A percentile compares a stretch with the other conserved stretches of the same genome.
Evolutionary conservation across 2,113 vertebrate genomes (phyloP).

Genomic region (Mystacornis crossleyi): DNA sequence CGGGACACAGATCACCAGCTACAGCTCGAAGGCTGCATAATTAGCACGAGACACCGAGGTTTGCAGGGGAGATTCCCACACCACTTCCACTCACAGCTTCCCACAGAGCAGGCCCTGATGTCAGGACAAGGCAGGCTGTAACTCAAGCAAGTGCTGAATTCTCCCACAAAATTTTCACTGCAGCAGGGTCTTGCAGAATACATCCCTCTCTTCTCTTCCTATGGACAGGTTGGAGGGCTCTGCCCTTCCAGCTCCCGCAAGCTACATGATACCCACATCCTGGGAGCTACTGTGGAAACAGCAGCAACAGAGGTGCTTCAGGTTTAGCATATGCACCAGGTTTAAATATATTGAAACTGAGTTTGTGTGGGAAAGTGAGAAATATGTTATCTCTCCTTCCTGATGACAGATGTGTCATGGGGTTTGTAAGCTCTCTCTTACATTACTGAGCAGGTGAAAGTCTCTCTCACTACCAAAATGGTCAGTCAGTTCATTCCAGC

Average conservation of each 20-base stretch:
- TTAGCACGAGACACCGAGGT: neutral
- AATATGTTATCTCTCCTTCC: neutral
- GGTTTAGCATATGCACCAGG: neutral
- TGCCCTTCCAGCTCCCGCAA: neutral
- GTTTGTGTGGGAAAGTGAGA: neutral
- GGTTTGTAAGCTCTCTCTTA: neutral
- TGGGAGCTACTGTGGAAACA: neutral
- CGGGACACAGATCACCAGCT: neutral
- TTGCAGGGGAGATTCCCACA: neutral
- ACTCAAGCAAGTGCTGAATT: rapidly evolving
- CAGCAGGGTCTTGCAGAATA: neutral
- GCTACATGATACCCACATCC: neutral
- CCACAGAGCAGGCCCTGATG: neutral
- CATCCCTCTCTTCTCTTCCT: neutral
- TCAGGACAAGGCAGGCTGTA: neutral
- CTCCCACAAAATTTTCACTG: neutral
- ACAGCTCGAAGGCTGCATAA: neutral
- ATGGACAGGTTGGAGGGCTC: rapidly evolving
- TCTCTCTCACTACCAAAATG: neutral
- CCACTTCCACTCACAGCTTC: neutral
- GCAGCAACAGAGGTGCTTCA: neutral
- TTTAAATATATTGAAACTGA: neutral
- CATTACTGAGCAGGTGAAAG: neutral
- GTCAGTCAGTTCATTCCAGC: neutral
- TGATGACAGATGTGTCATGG: neutral